A percentile compares a stretch with the other conserved stretches of the same genome.
Conservation (phyloP, 2,113 vertebrate genomes). For the Chaenogobius annularis region DNA sequence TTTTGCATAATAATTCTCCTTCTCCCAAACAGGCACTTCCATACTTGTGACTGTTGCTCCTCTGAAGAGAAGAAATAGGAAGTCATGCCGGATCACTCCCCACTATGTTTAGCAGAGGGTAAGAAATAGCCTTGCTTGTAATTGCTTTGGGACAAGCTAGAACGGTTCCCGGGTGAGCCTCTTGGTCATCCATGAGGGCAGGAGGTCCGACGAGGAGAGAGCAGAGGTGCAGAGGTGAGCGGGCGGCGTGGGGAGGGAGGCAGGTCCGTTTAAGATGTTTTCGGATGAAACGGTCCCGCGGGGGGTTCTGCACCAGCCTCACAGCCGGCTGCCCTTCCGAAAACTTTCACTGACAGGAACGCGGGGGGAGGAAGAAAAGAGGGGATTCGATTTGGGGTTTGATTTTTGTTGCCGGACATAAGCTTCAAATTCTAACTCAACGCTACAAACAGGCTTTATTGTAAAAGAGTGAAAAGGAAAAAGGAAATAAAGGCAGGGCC, state of each 20-base stretch:
- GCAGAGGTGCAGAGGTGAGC: constrained; percentile 17
- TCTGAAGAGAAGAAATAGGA: constrained; percentile 49
- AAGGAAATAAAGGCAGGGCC: neutral
- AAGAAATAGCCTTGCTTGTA: constrained; percentile 69
- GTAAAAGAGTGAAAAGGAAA: neutral
- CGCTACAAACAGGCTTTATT: constrained; percentile 20
- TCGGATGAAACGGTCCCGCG: constrained; percentile 45
- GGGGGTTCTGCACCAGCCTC: constrained; percentile 40
- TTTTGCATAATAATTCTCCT: no score
- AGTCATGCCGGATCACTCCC: constrained; percentile 63
- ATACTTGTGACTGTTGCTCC: no score
- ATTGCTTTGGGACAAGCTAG: constrained; percentile 73
- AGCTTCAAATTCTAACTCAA: constrained; percentile 11
- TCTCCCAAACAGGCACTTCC: no score
- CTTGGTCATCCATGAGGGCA: constrained; percentile 60
- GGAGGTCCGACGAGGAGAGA: constrained; percentile 58
- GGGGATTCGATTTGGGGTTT: constrained; percentile 40
- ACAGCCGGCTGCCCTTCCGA: constrained; percentile 39
- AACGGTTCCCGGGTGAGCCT: constrained; percentile 58
- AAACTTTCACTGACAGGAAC: constrained; percentile 27
- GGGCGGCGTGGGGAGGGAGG: neutral
- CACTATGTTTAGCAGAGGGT: constrained; percentile 64
- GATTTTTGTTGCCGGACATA: constrained; percentile 14
- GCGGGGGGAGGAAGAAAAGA: constrained; percentile 8
- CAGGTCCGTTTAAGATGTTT: constrained; percentile 47